Evolutionary conservation across 2,888 invertebrate genomes (phyloP), one percentile per base, ranked within the genome.

Genomic region (Cynaeus angustus): DNA sequence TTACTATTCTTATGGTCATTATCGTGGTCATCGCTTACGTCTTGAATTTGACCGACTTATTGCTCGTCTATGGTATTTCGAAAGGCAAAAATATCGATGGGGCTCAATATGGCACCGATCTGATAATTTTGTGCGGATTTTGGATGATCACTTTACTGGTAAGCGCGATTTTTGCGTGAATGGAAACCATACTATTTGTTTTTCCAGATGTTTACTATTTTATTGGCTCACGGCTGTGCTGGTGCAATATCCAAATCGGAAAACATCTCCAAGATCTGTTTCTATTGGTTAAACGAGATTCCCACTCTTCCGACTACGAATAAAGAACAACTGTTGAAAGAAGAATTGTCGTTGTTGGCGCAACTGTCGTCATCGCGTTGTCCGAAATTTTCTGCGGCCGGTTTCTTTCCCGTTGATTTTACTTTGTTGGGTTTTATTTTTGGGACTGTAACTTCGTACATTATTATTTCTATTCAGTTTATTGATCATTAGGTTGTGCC

Each of bases 391-490:
- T 70, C 78, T 21, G 80, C 80, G 1, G 77, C 77, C 0, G 78
- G 79, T 16, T 80, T 79, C 65, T 80, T 78, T 50, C 70, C 66
- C 1, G 69, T 79, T 9, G 74, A 80, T 62, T 72, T 75, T 55
- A 74, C 71, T 5, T 74, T 78, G 59, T 45, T 78, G 8, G 78
- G 78, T 12, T 76, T 77, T 14, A 74, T 79, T 28, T 70, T 79
- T 16, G 77, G 77, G n/a, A 77, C 75, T 12, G 71, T 80, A 0
- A 78, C 79, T 28, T 79, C 80, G 0, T 79, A 80, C 66, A 72
- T 80, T 14, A 78, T 80, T 50, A 77, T 80, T 7, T 65, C 77
- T 8, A 70, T 79, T 10, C 79, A 80, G 41, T 76, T 80, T 66
- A 64, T 73, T 43, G 21, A 58, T 13, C 33, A 52, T 28, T 52